These are phyloP conservation scores for Megaceryle maxima DNA, from an alignment of 2,113 vertebrate species.

Conservation along the genomic window DNA sequence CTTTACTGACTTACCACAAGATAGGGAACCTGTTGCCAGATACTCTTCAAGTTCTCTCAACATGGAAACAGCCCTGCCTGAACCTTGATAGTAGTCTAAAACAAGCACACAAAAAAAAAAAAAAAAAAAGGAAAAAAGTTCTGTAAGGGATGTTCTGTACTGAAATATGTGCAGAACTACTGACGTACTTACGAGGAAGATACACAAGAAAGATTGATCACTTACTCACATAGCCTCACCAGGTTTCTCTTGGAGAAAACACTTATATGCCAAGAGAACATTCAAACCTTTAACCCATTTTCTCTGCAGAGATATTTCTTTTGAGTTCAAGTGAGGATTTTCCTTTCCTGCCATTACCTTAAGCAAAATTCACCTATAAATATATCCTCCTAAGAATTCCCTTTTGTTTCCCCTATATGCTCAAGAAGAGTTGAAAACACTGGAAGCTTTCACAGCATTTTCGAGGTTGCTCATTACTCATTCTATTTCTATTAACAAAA, in stretches of 20 bases:
- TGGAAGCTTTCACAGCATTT: not conserved
- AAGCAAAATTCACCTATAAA: not conserved
- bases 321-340: not conserved
- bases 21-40: not conserved
- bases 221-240: not conserved
- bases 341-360: not conserved
- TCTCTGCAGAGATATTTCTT: not conserved
- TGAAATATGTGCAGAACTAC: not conserved
- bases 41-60: not conserved
- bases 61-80: not conserved
- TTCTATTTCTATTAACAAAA: not conserved
- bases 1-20: not conserved
- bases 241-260: not conserved
- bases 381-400: not conserved
- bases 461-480: not conserved
- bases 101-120: not conserved
- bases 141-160: not conserved
- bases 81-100: not conserved
- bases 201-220: not conserved
- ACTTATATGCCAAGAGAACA: not conserved
- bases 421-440: not conserved
- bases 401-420: not conserved
- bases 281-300: not conserved
- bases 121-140: not conserved
- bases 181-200: accelerated